phyloP scores from a whole-genome alignment of 2,113 vertebrate genomes.

The Microtus montanus region DNA sequence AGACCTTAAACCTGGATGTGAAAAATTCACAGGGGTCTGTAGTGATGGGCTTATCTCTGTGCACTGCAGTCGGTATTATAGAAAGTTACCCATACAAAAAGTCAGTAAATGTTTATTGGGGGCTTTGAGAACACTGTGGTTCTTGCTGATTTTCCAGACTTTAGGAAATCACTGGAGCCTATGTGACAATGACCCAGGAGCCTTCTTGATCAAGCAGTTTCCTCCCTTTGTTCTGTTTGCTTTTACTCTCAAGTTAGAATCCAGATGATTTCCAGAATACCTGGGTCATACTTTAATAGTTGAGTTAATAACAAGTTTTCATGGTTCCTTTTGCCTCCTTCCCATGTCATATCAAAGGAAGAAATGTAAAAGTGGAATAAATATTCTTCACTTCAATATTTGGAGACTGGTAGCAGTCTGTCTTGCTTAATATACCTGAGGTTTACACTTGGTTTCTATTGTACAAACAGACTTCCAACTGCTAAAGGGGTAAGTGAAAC shows the following conservation, averaged over 20 bases:
- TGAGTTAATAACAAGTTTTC: conserved; percentile 64
- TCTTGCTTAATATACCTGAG: not conserved
- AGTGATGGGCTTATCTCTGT: not conserved
- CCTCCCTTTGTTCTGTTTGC: not conserved
- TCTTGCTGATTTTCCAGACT: conserved; percentile 9
- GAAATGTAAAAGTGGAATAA: conserved; percentile 58
- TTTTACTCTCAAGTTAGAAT: conserved; percentile 69
- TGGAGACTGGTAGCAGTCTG: conserved; percentile 2
- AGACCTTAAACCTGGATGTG: not conserved
- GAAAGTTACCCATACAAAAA: not conserved
- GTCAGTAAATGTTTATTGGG: not conserved
- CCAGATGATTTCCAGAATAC: conserved; percentile 55
- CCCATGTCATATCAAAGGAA: conserved; percentile 69
- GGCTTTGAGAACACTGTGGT: not conserved
- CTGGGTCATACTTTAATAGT: conserved; percentile 35
- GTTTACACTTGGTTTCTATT: conserved; percentile 54
- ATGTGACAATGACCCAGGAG: not conserved
- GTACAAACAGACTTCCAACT: not conserved
- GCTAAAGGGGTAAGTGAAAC: conserved; percentile 51
- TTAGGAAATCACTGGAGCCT: not conserved
- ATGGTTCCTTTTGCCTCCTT: conserved; percentile 62
- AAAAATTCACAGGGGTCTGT: not conserved
- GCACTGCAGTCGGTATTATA: not conserved
- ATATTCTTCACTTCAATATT: conserved; percentile 12
- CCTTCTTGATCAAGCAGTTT: conserved; percentile 4